Evolutionary conservation across 23 tunicate genomes (phyloP), one percentile per base, ranked within the genome.

Genomic region (Diplosoma virens): DNA sequence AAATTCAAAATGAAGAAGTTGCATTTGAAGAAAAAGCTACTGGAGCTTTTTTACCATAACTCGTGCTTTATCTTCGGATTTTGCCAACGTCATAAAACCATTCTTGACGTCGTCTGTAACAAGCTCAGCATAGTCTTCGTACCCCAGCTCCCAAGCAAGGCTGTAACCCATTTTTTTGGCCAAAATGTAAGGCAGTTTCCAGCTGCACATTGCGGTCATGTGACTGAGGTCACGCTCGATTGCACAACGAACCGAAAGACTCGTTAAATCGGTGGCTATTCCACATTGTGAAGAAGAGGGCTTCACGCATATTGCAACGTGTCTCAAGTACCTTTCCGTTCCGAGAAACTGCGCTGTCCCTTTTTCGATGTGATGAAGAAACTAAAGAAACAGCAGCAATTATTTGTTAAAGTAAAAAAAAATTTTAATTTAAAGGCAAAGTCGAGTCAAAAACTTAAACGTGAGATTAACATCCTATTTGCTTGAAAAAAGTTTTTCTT

Each of bases 261-360:
- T 29, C 96, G 82, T 89, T 61, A 89, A 67, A 24, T 69, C 67
- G 4, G 96, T 82, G 21, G 84, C 96, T 27, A 89, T 69, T 1
- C 96, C 96, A 37, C 96, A 79, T 37, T 81, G 87, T 6, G 65
- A 64, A 6, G 82, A 58, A 30, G 70, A 33, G 3, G 79, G 80
- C 45, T 82, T 68, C 16, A 89, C 96, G 76, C 96, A 89, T 26
- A 89, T 89, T 24, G 96, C 96, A 32, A 89, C 74, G 67, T 89
- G 96, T 2, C 96, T 84, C 96, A 89, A 82, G 75, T 67, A 87
- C 18, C 66, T 46, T 14, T 86, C 76, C 26, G 84, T 82, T 23
- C 67, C 77, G 28, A 82, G 59, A 5, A 71, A 31, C 25, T 65
- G n/a, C 17, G 80, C 46, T 0, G 82, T 36, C 36, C 58, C 80